Conservation (phyloP, 2,113 vertebrate species). For the Speoplatyrhinus poulsoni region DNA sequence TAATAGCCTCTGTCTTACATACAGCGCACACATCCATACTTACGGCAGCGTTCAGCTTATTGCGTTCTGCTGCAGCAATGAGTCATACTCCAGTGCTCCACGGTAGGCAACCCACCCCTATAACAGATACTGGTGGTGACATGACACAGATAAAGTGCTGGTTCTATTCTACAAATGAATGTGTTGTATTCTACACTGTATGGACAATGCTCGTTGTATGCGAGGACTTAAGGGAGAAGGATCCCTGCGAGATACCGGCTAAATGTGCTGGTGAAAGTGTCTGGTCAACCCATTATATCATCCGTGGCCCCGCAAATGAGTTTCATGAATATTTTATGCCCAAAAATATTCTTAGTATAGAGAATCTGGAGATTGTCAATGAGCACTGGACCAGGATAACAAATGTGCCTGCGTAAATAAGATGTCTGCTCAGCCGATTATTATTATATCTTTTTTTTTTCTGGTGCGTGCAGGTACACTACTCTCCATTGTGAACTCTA, state of each 20-base stretch:
- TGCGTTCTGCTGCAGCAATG: constrained; percentile 79
- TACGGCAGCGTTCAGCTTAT: constrained; percentile 60
- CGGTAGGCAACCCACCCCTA: constrained; percentile 64
- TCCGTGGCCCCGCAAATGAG: constrained; percentile 56
- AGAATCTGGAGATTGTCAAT: constrained; percentile 71
- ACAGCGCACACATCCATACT: constrained; percentile 56
- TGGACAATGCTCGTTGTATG: not conserved
- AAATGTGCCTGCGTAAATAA: constrained; percentile 66
- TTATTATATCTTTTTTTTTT: not conserved
- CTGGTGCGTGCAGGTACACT: constrained; percentile 11
- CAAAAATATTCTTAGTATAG: constrained; percentile 58
- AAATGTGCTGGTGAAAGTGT: constrained; percentile 46
- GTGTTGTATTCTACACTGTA: constrained; percentile 35
- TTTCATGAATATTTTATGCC: constrained; percentile 72
- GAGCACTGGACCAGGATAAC: constrained; percentile 65
- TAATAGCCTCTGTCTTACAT: constrained; percentile 46
- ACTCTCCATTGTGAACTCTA: constrained; percentile 8
- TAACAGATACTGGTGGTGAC: constrained; percentile 38
- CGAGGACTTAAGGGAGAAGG: not conserved
- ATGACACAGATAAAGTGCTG: constrained; percentile 42
- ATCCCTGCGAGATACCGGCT: constrained; percentile 23
- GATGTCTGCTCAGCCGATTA: constrained; percentile 60
- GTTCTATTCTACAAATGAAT: constrained; percentile 49
- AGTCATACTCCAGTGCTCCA: constrained; percentile 79
- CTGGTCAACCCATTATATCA: constrained; percentile 50